Evolutionary conservation across 2,797 vertebrate species (phyloP), one percentile per base, ranked within the genome.

Genomic region (Aldrovandia affinis): DNA sequence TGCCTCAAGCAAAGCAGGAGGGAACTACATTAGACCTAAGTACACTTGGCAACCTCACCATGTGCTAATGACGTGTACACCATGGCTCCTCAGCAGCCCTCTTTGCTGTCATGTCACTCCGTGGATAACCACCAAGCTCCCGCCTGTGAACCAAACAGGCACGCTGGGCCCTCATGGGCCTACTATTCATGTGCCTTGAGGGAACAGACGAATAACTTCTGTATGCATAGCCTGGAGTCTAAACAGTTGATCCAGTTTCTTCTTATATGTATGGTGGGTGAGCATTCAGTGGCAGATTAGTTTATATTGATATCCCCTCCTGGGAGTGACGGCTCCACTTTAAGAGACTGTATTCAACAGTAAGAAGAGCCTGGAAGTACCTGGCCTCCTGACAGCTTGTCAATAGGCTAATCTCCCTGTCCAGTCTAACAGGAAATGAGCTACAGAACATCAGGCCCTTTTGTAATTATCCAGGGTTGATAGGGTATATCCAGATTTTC

Each of bases 301-400:
- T 33, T 73, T 80, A 33, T 39, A 68, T 61, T 54, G 33, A 68
- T 70, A n/a, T 39, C 50, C 36, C 65, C 44, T 73, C 25, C 50
- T 55, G n/a, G n/a, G 47, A 52, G n/a, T 33, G 28, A 55, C 39
- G 36, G 78, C 33, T 54, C 59, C 15, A 33, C 47, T 84, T 80
- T 28, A 77, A 22, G 70, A 54, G 25, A 59, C 20, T 77, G 78
- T 85, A 61, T 75, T 73, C 12, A 79, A n/a, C 18, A 33, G 54
- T 78, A 39, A 63, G 77, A 47, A 9, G 14, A 22, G 28, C 65
- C 33, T 81, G 25, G 33, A 50, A 42, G 52, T 70, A 85, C 70
- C 63, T 82, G 59, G 78, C 80, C 57, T 81, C 82, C 82, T 84
- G 63, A 80, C 80, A 81, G 82, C 78, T 68, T 28, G n/a, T 84